These are phyloP conservation scores for Brachyopa scutellaris DNA, from an alignment of 2,888 invertebrate genomes.

Conservation along the genomic window DNA sequence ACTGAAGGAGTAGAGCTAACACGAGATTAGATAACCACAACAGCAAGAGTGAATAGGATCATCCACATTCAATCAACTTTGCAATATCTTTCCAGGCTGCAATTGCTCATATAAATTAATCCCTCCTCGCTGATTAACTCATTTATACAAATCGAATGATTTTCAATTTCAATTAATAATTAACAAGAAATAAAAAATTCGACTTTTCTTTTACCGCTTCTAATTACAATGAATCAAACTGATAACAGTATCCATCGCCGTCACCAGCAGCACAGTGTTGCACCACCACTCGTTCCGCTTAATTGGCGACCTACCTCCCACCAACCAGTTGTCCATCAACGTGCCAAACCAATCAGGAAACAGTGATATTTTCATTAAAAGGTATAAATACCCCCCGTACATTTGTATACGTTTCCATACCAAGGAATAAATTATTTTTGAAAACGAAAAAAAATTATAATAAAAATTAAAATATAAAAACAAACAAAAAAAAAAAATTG, in stretches of 20 bases:
- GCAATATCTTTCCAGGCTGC: too few relatives aligned
- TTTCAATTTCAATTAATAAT: slow-evolving; percentile 32
- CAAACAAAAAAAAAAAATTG: slow-evolving; percentile 12
- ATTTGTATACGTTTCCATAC: slow-evolving; percentile 14
- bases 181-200: slow-evolving; percentile 6
- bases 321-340: slow-evolving; percentile 39
- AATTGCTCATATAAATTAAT: slow-evolving; percentile 6
- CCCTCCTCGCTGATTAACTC: too few relatives aligned
- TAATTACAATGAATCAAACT: slow-evolving; percentile 65
- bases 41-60: too few relatives aligned
- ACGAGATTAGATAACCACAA: too few relatives aligned
- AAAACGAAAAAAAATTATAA: neutral
- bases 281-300: neutral
- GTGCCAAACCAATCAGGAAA: slow-evolving; percentile 17
- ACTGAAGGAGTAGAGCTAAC: too few relatives aligned
- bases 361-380: slow-evolving; percentile 61
- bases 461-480: neutral
- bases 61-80: neutral
- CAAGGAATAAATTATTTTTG: slow-evolving; percentile 51
- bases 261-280: too few relatives aligned
- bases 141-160: too few relatives aligned
- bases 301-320: slow-evolving; percentile 6
- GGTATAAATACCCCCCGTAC: slow-evolving; percentile 32
- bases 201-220: slow-evolving; percentile 12
- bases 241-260: slow-evolving; percentile 41